phyloP scores from a whole-genome alignment of 2,113 vertebrate genomes.

The Leucoraja erinaceus region DNA sequence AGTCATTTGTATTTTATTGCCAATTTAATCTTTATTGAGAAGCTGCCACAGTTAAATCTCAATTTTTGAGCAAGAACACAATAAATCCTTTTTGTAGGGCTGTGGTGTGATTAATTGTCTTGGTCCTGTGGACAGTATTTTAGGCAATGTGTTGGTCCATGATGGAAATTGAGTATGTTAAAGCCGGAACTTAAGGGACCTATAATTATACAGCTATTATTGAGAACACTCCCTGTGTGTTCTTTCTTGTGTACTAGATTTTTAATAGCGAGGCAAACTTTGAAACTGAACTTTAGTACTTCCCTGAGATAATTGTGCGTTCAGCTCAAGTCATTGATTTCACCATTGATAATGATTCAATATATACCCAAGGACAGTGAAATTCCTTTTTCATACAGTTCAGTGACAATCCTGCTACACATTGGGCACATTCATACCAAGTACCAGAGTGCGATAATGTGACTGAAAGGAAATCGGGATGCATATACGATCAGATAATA shows the following conservation, averaged over 20 bases:
- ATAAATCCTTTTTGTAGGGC: slow-evolving; percentile 60
- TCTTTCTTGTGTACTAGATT: neutral
- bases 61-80: slow-evolving; percentile 58
- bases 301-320: neutral
- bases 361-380: too few species aligned
- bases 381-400: too few species aligned
- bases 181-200: slow-evolving; percentile 54
- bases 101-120: slow-evolving; percentile 40
- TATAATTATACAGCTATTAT: slow-evolving; percentile 44
- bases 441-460: too few species aligned
- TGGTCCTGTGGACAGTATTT: slow-evolving; percentile 58
- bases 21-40: slow-evolving; percentile 65
- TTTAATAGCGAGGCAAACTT: neutral
- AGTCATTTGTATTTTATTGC: slow-evolving; percentile 60
- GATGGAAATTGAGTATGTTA: slow-evolving; percentile 56
- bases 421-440: too few species aligned
- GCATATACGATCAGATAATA: too few species aligned
- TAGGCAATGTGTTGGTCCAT: slow-evolving; percentile 54
- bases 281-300: neutral
- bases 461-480: too few species aligned
- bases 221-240: neutral
- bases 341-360: too few species aligned
- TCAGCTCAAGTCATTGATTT: neutral
- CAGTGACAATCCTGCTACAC: too few species aligned
- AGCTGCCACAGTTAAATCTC: slow-evolving; percentile 56